Base-by-base conservation (phyloP, 2,888 invertebrate species). In the Aleiodes alternator region DNA sequence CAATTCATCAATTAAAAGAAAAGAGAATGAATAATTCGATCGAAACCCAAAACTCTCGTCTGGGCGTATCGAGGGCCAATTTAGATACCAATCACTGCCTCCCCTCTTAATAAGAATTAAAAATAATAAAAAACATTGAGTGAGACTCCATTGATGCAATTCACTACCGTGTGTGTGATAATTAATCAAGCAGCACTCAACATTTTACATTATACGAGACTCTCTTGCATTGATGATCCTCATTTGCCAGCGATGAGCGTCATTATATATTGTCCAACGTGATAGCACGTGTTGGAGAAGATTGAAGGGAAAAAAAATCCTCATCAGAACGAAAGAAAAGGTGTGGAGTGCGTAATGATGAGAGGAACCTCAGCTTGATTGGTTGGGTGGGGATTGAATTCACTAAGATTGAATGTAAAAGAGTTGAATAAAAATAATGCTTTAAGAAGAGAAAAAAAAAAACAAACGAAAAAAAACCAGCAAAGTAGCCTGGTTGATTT, bases 51-150 rank as follows among this genome's bases (percentile, higher is more conserved):
- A 8, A 59, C 9, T 11, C 70, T 66, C 72, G 72, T 71, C 76
- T 38, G 56, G 69, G 57, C 69, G 69, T 75, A 77, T 75, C 70
- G 75, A 75, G 66, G 73, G 64, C 81, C 83, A 84, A 84, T 85
- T 85, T 85, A 85, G 85, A 85, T 84, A 84, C 80, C 78, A 73
- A 85, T 85, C 84, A 81, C 55, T 68, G 82, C 78, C 80, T 82
- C 81, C 43, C 7, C 43, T 43, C 43, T 43, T 12, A 43, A 64
- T 43, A 43, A 7, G 43, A 48, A 38, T 16, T 48, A 43, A 55
- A 34, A 38, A 53, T n/a, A 38, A 14, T 11, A 31, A 81, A 79
- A 84, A 82, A 80, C 83, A 82, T 79, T 75, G 68, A 77, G 71
- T 74, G 76, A 70, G 69, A 59, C 51, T 34, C 38, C 53, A 68